phyloP scores from a whole-genome alignment of 2,797 vertebrate species.

The Podarcis siculus region DNA sequence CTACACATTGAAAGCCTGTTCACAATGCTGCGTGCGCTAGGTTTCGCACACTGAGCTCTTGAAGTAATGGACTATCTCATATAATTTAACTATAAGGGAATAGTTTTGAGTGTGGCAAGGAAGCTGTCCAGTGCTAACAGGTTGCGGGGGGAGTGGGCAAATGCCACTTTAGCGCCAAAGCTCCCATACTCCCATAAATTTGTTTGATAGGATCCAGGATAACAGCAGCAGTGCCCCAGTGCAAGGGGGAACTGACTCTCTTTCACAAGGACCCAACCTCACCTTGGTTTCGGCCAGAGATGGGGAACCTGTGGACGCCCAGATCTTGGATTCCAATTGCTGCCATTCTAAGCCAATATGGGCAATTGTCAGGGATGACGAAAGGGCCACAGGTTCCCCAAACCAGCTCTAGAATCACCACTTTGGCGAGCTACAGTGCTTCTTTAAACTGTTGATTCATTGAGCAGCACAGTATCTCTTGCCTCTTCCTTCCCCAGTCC shows the following conservation, averaged over 20 bases:
- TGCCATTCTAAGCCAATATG: background rate
- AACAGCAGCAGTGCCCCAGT: background rate
- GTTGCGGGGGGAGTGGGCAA: background rate
- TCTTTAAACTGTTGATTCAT: background rate
- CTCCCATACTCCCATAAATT: accelerated
- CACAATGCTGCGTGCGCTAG: background rate
- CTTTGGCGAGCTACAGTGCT: background rate
- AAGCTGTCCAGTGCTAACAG: background rate
- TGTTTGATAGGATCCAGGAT: background rate
- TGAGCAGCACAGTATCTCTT: background rate
- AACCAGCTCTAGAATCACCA: no score
- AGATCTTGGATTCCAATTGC: background rate
- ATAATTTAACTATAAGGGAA: background rate
- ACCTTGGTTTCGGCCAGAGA: background rate
- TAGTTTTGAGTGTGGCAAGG: background rate
- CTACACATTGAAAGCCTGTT: background rate
- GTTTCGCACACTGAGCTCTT: background rate
- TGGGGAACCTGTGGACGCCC: background rate
- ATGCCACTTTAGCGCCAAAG: background rate
- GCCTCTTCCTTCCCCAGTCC: background rate
- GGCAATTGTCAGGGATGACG: background rate
- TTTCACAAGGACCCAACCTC: background rate
- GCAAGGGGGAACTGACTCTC: background rate
- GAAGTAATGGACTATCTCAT: background rate
- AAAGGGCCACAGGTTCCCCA: background rate